These are phyloP conservation scores for Ochotona curzoniae DNA, from an alignment of 2,113 vertebrate genomes.

Conservation along the genomic window DNA sequence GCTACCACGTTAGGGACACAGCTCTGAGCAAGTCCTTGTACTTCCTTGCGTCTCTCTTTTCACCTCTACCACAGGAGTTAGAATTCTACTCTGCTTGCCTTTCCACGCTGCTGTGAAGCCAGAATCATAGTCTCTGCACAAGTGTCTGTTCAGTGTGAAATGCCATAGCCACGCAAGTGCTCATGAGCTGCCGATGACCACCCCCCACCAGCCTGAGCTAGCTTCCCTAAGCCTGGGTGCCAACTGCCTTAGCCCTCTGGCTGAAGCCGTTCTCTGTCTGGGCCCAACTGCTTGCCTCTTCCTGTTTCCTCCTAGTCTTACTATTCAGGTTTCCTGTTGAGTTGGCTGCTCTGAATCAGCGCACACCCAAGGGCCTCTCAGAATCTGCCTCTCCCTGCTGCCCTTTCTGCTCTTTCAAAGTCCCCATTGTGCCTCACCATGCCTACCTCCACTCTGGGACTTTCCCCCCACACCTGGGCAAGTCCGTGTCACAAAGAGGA, in stretches of 20 bases:
- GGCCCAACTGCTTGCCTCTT: background rate
- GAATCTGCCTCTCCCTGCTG: constrained; percentile 4
- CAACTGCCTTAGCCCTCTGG: background rate
- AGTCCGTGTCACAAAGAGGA: background rate
- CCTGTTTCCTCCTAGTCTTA: constrained; percentile 53
- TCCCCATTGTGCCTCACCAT: background rate
- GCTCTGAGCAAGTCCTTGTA: background rate
- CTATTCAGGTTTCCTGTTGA: background rate
- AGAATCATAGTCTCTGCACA: background rate
- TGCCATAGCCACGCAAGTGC: background rate
- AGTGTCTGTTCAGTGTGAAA: background rate
- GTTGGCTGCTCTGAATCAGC: constrained; percentile 48
- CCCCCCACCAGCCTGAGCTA: fast-evolving
- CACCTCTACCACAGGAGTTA: background rate
- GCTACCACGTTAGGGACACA: background rate
- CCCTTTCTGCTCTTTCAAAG: background rate
- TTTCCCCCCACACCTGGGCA: background rate
- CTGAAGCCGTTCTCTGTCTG: background rate
- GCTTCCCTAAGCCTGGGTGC: background rate
- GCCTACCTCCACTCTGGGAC: background rate
- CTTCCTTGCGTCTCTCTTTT: background rate
- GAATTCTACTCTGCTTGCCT: background rate
- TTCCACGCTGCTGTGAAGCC: background rate
- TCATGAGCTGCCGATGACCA: background rate
- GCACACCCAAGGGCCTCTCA: background rate